These are phyloP conservation scores for Lepidurus packardi DNA, from an alignment of 1,140 invertebrate genomes.

Conservation along the genomic window DNA sequence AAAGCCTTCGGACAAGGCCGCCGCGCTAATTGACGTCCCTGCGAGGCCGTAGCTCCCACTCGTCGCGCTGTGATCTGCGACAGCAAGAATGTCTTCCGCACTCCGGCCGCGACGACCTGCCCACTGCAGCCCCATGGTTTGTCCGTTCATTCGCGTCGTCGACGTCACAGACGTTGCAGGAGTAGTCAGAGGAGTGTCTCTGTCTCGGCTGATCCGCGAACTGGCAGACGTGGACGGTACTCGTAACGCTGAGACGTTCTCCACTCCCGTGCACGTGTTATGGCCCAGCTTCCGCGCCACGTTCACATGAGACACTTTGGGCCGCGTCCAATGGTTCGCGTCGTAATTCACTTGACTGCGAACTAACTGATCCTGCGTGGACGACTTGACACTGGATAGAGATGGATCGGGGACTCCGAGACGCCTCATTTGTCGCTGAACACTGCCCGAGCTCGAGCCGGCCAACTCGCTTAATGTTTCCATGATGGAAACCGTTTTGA, in stretches of 20 bases:
- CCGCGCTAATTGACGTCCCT: constrained; percentile 11
- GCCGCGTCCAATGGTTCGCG: neutral
- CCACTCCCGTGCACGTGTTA: neutral
- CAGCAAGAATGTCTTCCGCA: constrained; percentile 32
- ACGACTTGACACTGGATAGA: neutral
- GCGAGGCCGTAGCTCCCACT: constrained; percentile 1
- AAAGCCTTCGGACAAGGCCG: constrained; percentile 27
- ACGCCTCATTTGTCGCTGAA: constrained; percentile 8
- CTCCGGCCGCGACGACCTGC: constrained; percentile 26
- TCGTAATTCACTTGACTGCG: neutral
- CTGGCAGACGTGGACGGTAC: neutral
- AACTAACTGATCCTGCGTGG: neutral
- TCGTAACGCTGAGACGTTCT: neutral
- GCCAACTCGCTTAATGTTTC: constrained; percentile 41
- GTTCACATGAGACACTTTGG: constrained; percentile 13
- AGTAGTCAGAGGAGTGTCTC: constrained; percentile 7
- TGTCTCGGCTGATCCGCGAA: neutral
- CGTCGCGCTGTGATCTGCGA: neutral
- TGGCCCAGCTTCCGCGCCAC: neutral
- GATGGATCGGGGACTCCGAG: neutral
- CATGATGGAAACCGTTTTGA: constrained; percentile 41
- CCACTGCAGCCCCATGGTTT: neutral
- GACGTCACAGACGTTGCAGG: neutral
- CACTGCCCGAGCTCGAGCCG: constrained; percentile 16
- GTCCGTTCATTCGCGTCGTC: neutral